Evolutionary conservation across 2,797 vertebrate species (phyloP), one percentile per base, ranked within the genome.

Genomic region (Psittacula derbiana): DNA sequence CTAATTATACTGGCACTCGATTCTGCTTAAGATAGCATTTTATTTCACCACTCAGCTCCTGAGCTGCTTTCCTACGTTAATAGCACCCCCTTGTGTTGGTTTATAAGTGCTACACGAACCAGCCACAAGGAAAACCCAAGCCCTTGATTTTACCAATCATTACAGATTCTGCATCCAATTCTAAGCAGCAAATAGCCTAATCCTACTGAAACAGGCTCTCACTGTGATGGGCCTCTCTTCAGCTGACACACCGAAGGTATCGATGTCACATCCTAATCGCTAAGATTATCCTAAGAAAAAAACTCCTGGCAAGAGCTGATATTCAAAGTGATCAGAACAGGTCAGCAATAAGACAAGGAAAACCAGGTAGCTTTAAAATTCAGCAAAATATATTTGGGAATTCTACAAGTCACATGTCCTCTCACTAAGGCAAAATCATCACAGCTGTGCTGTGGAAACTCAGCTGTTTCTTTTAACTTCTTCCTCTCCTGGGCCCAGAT

Each of bases 321-420:
- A 58, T 0, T 81, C 9, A 28, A 92, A 73, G n/a, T 11, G 7
- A 87, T 33, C 31, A 36, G 16, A 75, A 70, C 3, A 65, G 7
- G 30, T 43, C 67, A 94, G 30, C 4, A 21, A 31, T 19, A 86
- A 80, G 24, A 88, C 52, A 91, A 55, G 3, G 18, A 90, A 79
- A 93, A 24, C 1, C 41, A 89, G 25, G 10, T 3, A 50, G 66
- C 24, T 89, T 84, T 90, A 92, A 82, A 80, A 84, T 58, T 41
- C 86, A 86, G 62, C 33, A 75, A 87, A 86, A 84, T 94, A 49
- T 91, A 96, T 96, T 92, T 89, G 44, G 38, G 27, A 90, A 20
- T 72, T 82, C 61, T 74, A 27, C 33, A 18, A 1, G 2, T 62
- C 55, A 85, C 10, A 52, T 3, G 16, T n/a, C 27, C 40, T 12